Conservation (phyloP, 2,888 invertebrate genomes). For the Idaea biselata region DNA sequence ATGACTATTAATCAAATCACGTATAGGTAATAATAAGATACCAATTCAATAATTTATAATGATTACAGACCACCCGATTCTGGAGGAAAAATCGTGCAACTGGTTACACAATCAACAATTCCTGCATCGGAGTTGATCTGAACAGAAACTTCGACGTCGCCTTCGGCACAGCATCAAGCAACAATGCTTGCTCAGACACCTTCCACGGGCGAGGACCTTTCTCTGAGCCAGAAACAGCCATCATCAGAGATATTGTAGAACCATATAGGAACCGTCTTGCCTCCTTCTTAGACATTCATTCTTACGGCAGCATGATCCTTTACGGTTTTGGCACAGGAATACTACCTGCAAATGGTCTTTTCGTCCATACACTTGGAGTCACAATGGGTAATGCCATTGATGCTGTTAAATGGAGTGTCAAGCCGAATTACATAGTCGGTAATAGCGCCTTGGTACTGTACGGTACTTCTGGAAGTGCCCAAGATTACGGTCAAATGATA, state of each 20-base stretch:
- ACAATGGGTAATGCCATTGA: slow-evolving; percentile 68
- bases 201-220: slow-evolving; percentile 83
- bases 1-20: no score
- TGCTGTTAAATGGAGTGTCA: slow-evolving; percentile 60
- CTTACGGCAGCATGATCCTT: slow-evolving; percentile 84
- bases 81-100: slow-evolving; percentile 85
- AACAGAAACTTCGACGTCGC: slow-evolving; percentile 87
- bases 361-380: slow-evolving; percentile 58
- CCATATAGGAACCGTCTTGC: slow-evolving; percentile 70
- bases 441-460: slow-evolving; percentile 73
- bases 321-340: slow-evolving; percentile 59
- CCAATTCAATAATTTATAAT: neutral
- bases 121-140: slow-evolving; percentile 85
- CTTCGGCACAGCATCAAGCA: slow-evolving; percentile 81
- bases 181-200: slow-evolving; percentile 78
- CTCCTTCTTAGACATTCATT: slow-evolving; percentile 87
- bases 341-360: slow-evolving; percentile 72
- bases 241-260: slow-evolving; percentile 79
- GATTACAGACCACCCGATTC: slow-evolving; percentile 68
- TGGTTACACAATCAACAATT: slow-evolving; percentile 36
- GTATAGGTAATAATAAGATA: neutral
- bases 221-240: slow-evolving; percentile 84
- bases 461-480: slow-evolving; percentile 82
- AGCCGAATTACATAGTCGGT: slow-evolving; percentile 72
- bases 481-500: slow-evolving; percentile 81